phyloP scores from a whole-genome alignment of 2,797 vertebrate species.

The Buphagus erythrorhynchus region DNA sequence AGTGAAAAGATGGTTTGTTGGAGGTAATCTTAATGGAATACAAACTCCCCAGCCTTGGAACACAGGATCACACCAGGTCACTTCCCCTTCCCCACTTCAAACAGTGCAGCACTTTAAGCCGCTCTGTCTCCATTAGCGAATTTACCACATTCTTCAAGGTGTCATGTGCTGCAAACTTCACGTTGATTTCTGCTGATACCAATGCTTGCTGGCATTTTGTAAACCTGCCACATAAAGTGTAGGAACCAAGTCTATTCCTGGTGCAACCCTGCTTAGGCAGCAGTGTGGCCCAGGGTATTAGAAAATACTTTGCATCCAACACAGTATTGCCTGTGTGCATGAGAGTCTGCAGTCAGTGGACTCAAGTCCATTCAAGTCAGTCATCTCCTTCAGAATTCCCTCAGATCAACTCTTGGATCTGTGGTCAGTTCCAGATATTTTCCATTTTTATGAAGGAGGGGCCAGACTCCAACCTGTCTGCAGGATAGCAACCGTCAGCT shows the following conservation, averaged over 20 bases:
- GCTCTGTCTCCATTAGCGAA: background rate
- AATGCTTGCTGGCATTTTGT: background rate
- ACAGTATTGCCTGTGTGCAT: accelerated
- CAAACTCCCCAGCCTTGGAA: constrained; percentile 21
- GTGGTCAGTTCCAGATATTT: background rate
- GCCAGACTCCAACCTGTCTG: background rate
- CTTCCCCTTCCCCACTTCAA: constrained; percentile 64
- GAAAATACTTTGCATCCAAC: background rate
- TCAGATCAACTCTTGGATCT: background rate
- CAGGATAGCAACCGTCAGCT: accelerated
- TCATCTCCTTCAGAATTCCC: background rate
- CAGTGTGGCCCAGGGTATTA: background rate
- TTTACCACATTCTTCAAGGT: constrained; percentile 11
- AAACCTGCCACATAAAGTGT: background rate
- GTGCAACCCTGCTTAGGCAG: background rate
- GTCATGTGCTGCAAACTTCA: constrained; percentile 8
- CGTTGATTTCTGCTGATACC: background rate
- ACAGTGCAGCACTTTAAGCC: background rate
- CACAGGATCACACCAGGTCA: constrained; percentile 56
- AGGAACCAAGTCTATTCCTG: background rate
- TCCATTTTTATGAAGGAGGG: background rate
- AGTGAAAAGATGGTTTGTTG: constrained; percentile 30
- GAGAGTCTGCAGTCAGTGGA: background rate
- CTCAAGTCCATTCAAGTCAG: background rate
- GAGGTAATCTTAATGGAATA: constrained; percentile 40